Evolutionary conservation across 1,140 invertebrate species (phyloP).

Genomic region (Drosophila leontia): DNA sequence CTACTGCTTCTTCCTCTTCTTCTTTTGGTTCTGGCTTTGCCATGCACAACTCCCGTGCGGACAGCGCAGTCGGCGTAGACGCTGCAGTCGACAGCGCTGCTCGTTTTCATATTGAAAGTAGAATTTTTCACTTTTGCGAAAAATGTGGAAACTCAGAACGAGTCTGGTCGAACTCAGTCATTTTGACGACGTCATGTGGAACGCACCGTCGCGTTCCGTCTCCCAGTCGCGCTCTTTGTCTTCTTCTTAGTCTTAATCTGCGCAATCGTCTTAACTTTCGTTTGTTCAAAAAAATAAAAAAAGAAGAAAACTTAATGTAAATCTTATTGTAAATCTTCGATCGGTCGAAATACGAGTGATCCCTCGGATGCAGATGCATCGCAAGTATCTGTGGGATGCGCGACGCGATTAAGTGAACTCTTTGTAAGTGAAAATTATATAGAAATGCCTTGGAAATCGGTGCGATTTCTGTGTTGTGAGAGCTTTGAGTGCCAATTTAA

Average conservation of each 20-base stretch:
- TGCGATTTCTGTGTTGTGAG: slow-evolving; percentile 30
- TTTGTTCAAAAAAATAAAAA: slow-evolving; percentile 26
- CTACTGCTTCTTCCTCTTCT: slow-evolving; percentile 12
- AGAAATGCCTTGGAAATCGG: neutral
- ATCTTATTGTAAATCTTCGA: slow-evolving; percentile 12
- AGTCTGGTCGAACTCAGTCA: slow-evolving; percentile 66
- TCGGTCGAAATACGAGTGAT: slow-evolving; percentile 22
- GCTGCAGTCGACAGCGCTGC: slow-evolving; percentile 36
- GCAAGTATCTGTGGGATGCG: slow-evolving; percentile 28
- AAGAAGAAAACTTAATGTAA: neutral
- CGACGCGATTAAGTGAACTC: slow-evolving; percentile 22
- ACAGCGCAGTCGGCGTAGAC: slow-evolving; percentile 18
- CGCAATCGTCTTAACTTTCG: slow-evolving; percentile 50
- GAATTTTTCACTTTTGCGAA: slow-evolving; percentile 82
- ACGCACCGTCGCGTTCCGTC: slow-evolving; percentile 56
- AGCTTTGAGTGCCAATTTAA: slow-evolving; percentile 39
- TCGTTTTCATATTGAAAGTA: slow-evolving; percentile 83
- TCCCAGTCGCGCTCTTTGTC: slow-evolving; percentile 13
- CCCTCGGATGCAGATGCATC: slow-evolving; percentile 23
- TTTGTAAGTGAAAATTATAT: slow-evolving; percentile 14
- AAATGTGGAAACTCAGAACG: slow-evolving; percentile 66
- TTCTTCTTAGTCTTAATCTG: slow-evolving; percentile 11
- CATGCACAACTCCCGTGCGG: slow-evolving; percentile 75
- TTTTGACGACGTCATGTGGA: slow-evolving; percentile 83
- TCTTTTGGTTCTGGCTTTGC: slow-evolving; percentile 33